Percentiles rank a stretch among this genome's conserved stretches.
Evolutionary conservation across 1,140 invertebrate species (phyloP).

Genomic region (honey bee (Apis mellifera)): Amel_HAv3.1 CM009938.2:1489501-1490000

Average conservation of each 20-base stretch:
- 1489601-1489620: conserved; percentile 53
- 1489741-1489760: conserved; percentile 41
- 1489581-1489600: conserved; percentile 67
- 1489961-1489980: too few relatives aligned
- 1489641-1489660: conserved; percentile 61
- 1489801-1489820: conserved; percentile 39
- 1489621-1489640: conserved; percentile 57
- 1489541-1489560: conserved; percentile 11
- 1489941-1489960: too few relatives aligned
- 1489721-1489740: not conserved
- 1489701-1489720: conserved; percentile 2
- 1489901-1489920: too few relatives aligned
- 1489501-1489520: conserved; percentile 2
- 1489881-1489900: too few relatives aligned
- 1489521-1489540: conserved; percentile 30
- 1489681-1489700: conserved; percentile 64
- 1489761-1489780: not conserved
- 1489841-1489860: not conserved
- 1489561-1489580: conserved; percentile 18
- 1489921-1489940: too few relatives aligned
- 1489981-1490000: too few relatives aligned
- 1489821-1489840: not conserved
- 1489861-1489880: not conserved
- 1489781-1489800: conserved; percentile 28
- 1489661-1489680: conserved; percentile 62